Evolutionary conservation across 2,797 vertebrate genomes (phyloP).

Genomic region (Chaenodraco wilsoni): DNA sequence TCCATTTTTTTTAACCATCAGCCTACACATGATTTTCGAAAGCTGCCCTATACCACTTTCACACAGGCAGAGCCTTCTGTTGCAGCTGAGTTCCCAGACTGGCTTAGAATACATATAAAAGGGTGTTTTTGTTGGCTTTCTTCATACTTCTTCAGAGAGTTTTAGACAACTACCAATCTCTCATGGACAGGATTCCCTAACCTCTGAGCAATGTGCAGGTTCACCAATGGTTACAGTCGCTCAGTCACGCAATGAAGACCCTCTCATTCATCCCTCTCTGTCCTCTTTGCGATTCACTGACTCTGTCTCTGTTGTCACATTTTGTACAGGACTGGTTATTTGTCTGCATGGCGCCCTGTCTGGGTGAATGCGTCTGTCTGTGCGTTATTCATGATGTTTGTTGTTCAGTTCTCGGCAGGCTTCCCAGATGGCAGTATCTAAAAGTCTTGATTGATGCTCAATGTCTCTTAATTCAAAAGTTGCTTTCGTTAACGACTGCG

Average conservation of each 20-base stretch:
- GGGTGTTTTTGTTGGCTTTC: conserved; percentile 24
- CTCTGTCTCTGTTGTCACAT: conserved; percentile 48
- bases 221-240: conserved; percentile 20
- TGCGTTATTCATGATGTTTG: conserved; percentile 79
- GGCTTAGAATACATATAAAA: conserved; percentile 4
- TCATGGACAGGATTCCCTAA: conserved; percentile 20
- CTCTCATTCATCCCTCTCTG: conserved; percentile 1
- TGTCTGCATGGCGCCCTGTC: conserved; percentile 33
- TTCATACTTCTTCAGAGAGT: conserved; percentile 29
- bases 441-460: conserved; percentile 84
- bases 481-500: conserved; percentile 72
- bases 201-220: conserved; percentile 26
- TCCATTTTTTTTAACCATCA: neutral
- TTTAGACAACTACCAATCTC: conserved; percentile 14
- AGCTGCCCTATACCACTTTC: neutral
- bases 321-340: conserved; percentile 21
- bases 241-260: conserved; percentile 27
- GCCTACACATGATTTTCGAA: conserved; percentile 6
- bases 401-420: conserved; percentile 75
- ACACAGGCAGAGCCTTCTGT: neutral
- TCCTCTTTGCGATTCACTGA: conserved; percentile 60
- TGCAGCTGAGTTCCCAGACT: conserved; percentile 7
- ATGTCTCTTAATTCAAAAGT: conserved; percentile 86
- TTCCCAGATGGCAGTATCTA: conserved; percentile 82
- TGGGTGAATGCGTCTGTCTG: conserved; percentile 48